Evolutionary conservation across 2,113 vertebrate species (phyloP), one percentile per base, ranked within the genome.

Genomic region (Micromys minutus): DNA sequence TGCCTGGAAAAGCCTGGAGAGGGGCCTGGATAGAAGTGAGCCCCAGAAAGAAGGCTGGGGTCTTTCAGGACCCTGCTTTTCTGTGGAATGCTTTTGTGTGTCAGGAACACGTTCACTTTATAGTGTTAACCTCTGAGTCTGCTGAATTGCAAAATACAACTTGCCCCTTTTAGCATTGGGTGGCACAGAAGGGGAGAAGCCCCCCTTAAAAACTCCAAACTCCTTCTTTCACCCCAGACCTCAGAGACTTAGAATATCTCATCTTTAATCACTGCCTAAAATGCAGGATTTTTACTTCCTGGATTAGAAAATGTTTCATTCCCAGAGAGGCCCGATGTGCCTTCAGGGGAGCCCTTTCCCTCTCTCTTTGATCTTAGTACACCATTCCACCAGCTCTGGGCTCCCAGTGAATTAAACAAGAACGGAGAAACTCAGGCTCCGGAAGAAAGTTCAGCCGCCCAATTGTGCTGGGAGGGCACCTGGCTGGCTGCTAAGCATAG

Each of bases 361-460:
- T 94, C 80, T 94, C 65, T 26, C 88, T 96, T 97, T 97, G 94
- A 97, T 95, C 91, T 95, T 65, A 4, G 36, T 17, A n/a, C 65
- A 91, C 29, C 9, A 22, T 67, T 95, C 84, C 76, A 75, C 31
- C 59, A 93, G 74, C 89, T 52, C 94, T 34, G 0, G 39, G 91
- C 88, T 93, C 87, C 69, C 74, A 63, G 96, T 93, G 93, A 98
- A 97, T 97, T 95, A 96, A 96, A 98, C 93, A 93, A 92, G 93
- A 97, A 88, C 22, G 69, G 24, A 72, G 52, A 83, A 79, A 87
- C 16, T 93, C 15, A 16, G 65, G 69, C 74, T 65, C 50, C 34
- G 52, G 10, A 87, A 69, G 75, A 94, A 97, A 90, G 67, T 86
- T 83, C 50, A 59, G 16, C 61, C 69, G 36, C 57, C 93, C 87